Evolutionary conservation across 1,140 invertebrate genomes (phyloP).

Genomic region (Drosophila azteca): DNA sequence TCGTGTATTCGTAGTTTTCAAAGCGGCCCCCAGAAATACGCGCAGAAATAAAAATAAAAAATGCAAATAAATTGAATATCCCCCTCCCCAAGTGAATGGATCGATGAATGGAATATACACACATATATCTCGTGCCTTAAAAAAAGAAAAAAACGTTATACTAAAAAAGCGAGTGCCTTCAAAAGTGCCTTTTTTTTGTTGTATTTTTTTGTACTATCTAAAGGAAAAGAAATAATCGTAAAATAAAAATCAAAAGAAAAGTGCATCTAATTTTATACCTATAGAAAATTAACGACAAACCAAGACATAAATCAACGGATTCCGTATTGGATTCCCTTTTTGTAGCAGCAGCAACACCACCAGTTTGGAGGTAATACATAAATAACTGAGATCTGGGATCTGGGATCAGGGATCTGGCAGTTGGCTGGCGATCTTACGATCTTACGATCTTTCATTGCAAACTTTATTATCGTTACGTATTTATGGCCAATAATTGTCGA

Average conservation of each 20-base stretch:
- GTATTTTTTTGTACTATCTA: conserved; percentile 25
- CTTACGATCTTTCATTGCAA: conserved; percentile 20
- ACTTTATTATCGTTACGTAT: conserved; percentile 30
- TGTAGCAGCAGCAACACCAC: conserved; percentile 3
- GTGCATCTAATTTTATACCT: conserved; percentile 5
- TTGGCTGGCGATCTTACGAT: no score
- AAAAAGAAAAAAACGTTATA: conserved; percentile 33
- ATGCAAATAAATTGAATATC: conserved; percentile 27
- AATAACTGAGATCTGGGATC: no score
- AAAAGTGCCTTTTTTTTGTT: conserved; percentile 13
- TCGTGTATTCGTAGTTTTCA: conserved; percentile 48
- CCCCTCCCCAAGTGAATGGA: no score
- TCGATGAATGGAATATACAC: no score
- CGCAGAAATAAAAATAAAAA: conserved; percentile 38
- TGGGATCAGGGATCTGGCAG: no score
- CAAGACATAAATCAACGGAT: conserved; percentile 47
- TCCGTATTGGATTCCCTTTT: conserved; percentile 20
- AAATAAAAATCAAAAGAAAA: no score
- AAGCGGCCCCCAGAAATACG: conserved; percentile 16
- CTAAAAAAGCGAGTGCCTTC: conserved; percentile 29
- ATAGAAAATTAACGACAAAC: conserved; percentile 26
- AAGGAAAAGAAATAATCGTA: no score
- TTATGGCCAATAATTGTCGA: conserved; percentile 50
- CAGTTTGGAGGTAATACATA: conserved; percentile 51
- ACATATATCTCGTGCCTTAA: conserved; percentile 37